Base-by-base conservation (phyloP, 1,140 invertebrate genomes). In the Aethina tumida region DNA sequence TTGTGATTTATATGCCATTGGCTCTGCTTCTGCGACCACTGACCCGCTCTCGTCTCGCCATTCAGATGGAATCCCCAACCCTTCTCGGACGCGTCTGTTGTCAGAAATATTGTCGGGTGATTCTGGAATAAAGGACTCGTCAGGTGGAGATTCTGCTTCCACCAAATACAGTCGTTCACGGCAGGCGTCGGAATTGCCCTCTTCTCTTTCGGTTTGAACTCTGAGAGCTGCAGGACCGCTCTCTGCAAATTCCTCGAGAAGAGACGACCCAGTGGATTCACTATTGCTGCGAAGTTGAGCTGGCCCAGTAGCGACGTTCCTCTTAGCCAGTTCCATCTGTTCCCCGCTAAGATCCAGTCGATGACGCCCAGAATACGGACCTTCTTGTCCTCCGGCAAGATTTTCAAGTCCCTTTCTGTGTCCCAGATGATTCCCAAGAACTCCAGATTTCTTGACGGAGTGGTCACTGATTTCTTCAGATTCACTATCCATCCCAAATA, bases 281-380 rank as follows among this genome's bases (percentile, higher is more conserved):
- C 46, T 66, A 67, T 43, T 68, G 70, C 49, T 58, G 67, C 66
- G 45, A 66, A 67, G 4, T 70, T 65, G 8, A 56, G 42, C 17
- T 27, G 19, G n/a, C 45, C 47, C 49, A 34, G 8, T 8, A 34
- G 8, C 5, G 31, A 34, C 28, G 8, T 29, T 13, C 28, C 28
- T 29, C 8, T 9, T 13, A 9, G 8, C 28, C 28, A 29, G 12
- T 13, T 29, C 28, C 28, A 29, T 13, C 13, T 29, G 28, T 13
- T 13, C 13, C 6, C 14, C 8, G 6, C 14, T 13, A 29, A 7
- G 8, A 29, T 9, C 12, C 14, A 13, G 12, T 13, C 8, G 8
- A 29, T 9, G 7, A 6, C 14, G 6, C 8, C 6, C 13, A 13
- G 6, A 9, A 29, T 29, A 29, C 6, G 6, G 8, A 7, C 8